These are phyloP conservation scores for Pleuronectes platessa DNA, from an alignment of 2,113 vertebrate genomes.

Conservation along the genomic window DNA sequence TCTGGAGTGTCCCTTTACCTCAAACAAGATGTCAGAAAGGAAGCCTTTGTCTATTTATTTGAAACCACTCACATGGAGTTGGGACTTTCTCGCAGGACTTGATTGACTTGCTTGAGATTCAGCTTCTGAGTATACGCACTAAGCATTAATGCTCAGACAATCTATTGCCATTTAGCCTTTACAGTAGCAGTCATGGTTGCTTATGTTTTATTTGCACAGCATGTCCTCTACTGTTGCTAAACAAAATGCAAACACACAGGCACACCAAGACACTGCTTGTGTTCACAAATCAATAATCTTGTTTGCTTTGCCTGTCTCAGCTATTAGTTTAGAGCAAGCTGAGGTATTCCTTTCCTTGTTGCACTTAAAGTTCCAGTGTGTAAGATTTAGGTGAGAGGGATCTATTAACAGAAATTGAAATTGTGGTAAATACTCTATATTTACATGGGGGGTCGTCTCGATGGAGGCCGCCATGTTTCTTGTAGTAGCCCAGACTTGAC, in stretches of 20 bases:
- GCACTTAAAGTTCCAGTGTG: neutral
- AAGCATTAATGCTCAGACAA: conserved; percentile 23
- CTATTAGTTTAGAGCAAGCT: conserved; percentile 26
- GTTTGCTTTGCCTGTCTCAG: conserved; percentile 26
- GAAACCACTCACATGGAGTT: conserved; percentile 13
- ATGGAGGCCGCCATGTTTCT: no score
- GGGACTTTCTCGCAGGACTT: conserved; percentile 17
- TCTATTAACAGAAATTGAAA: no score
- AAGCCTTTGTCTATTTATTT: conserved; percentile 25
- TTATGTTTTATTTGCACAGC: conserved; percentile 13
- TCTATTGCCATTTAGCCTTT: conserved; percentile 31
- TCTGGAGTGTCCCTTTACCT: conserved; percentile 36
- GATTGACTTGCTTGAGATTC: conserved; percentile 29
- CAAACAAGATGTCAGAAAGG: neutral
- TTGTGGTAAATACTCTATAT: no score
- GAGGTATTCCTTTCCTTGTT: conserved; percentile 11
- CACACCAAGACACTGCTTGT: no score
- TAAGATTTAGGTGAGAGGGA: no score
- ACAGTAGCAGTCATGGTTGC: conserved; percentile 8
- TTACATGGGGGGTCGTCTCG: no score
- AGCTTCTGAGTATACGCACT: neutral
- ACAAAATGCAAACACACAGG: neutral
- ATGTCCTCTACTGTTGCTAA: conserved; percentile 18
- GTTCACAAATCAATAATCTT: neutral
- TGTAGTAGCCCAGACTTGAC: no score